Percentiles rank a stretch among this genome's conserved stretches.
Evolutionary conservation across 2,797 vertebrate species (phyloP).

Genomic region (Alcedo atthis): DNA sequence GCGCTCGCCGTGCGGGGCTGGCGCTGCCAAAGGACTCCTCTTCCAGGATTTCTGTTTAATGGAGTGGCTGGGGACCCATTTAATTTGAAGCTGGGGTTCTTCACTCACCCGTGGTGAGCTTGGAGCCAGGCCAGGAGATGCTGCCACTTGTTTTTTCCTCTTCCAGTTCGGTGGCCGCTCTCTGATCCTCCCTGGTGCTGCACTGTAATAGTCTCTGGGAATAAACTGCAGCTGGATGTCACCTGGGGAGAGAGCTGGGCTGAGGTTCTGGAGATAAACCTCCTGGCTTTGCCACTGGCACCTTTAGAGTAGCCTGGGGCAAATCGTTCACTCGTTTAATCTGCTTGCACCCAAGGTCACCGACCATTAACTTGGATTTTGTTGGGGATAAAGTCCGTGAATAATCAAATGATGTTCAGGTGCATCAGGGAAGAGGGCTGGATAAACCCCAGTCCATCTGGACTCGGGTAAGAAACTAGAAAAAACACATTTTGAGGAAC

Average conservation of each 20-base stretch:
- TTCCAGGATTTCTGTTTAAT: conserved; percentile 55
- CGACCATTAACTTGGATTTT: conserved; percentile 10
- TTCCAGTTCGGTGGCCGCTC: conserved; percentile 19
- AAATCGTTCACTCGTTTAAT: conserved; percentile 51
- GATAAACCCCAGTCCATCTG: neutral
- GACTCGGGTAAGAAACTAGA: neutral
- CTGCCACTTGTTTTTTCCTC: conserved; percentile 43
- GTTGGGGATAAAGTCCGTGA: conserved; percentile 7
- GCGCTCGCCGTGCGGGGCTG: neutral
- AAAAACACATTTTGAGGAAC: neutral
- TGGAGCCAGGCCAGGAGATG: conserved; percentile 60
- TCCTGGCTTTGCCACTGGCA: conserved; percentile 32
- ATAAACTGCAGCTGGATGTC: conserved; percentile 41
- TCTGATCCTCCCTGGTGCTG: conserved; percentile 28
- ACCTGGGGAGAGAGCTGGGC: conserved; percentile 40
- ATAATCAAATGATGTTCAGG: neutral
- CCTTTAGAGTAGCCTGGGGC: conserved; percentile 47
- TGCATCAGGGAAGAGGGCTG: neutral
- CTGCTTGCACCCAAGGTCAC: conserved; percentile 25
- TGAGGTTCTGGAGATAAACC: conserved; percentile 23
- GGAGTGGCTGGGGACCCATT: conserved; percentile 72
- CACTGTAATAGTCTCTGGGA: neutral
- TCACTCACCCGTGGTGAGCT: conserved; percentile 58
- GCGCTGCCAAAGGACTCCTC: conserved; percentile 41
- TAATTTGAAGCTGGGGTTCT: conserved; percentile 66